Evolutionary conservation across 2,113 vertebrate genomes (phyloP).

Genomic region (Acinonyx jubatus): DNA sequence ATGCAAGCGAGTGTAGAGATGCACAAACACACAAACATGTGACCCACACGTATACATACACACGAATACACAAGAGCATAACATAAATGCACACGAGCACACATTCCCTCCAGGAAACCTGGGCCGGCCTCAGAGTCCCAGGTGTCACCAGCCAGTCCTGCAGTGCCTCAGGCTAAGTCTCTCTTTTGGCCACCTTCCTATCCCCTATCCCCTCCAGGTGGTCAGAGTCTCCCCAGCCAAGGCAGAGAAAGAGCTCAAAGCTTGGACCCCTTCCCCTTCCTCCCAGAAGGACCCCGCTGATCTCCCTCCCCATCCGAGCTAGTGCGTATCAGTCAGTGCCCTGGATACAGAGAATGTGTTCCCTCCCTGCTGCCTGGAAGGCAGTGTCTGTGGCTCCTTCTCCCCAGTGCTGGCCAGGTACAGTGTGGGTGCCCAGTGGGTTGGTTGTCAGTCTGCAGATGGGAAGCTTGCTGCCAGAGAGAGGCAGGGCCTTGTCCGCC

Average conservation of each 20-base stretch:
- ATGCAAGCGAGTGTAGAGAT: background rate
- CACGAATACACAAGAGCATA: background rate
- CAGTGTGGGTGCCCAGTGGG: background rate
- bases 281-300: background rate
- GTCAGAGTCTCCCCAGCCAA: background rate
- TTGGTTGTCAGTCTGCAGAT: background rate
- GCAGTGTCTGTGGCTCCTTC: fast-evolving
- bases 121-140: background rate
- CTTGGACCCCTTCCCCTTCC: too few relatives aligned
- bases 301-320: too few relatives aligned
- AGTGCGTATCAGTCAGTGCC: background rate
- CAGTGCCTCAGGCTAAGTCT: too few relatives aligned
- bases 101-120: background rate
- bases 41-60: background rate
- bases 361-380: background rate
- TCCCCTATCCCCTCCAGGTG: background rate
- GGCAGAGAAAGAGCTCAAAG: background rate
- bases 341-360: fast-evolving
- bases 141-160: background rate
- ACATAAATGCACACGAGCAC: background rate
- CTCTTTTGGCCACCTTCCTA: background rate
- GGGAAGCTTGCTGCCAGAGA: background rate
- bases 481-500: background rate
- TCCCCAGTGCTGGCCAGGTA: background rate
- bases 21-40: background rate